Base-by-base conservation (phyloP, 2,113 vertebrate genomes). In the Sinocyclocheilus grahami region DNA sequence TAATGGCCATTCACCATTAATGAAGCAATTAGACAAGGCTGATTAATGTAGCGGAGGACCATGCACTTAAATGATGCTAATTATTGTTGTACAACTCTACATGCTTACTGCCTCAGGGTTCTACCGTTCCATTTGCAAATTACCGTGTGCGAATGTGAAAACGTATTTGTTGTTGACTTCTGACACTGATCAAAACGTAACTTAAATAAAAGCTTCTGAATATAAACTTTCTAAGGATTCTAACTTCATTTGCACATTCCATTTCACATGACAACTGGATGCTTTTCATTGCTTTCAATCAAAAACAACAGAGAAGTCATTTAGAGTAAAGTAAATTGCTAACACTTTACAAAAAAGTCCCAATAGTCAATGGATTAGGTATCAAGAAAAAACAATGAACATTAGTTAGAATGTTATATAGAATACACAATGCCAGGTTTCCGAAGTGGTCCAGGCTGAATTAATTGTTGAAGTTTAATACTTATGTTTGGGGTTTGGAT, bases 1-100 rank as follows among this genome's bases (percentile, higher is more conserved):
- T 85, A 90, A 92, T 86, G 77, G 82, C 60, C 74, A 30, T 11
- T 89, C 75, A 88, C 86, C 83, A 90, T 89, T 91, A 91, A 65
- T 76, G 83, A 63, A 82, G 84, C 69, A 84, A 89, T 90, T 85
- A 89, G 65, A 87, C n/a, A 46, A 90, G 88, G 88, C 22, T 88
- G 84, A 92, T 90, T 87, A 88, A 89, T 85, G 67, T 76, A 82
- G 86, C 51, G 9, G 67, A 83, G 82, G 63, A 88, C 81, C 78
- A 14, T 62, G 63, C 74, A 89, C 88, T 85, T 86, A 42, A 78
- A 88, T 71, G 20, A 27, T 12, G 63, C 5, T 90, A 86, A 88
- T 89, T 89, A 87, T 24, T 58, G 60, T 69, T 79, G 89, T 48
- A 69, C 62, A 63, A n/a, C 82, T 55, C 53, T 72, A 77, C 24